Conservation (phyloP, 2,113 vertebrate species). For the Progne subis region DNA sequence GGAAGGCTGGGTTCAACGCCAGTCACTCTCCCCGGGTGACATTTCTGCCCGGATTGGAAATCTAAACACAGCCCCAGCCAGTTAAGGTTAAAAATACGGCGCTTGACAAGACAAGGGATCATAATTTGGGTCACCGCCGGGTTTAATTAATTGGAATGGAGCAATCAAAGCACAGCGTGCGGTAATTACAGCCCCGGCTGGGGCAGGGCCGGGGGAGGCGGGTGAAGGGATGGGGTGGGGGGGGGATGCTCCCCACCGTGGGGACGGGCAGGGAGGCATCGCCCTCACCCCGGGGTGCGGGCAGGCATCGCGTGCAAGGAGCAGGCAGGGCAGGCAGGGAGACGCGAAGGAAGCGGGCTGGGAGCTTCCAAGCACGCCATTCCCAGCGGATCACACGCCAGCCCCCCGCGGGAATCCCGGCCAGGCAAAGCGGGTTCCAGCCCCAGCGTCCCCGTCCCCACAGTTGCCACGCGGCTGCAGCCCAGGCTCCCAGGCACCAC, state of each 20-base stretch:
- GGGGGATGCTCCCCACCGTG: neutral
- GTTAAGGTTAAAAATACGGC: constrained; percentile 82
- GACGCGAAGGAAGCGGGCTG: neutral
- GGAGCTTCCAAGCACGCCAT: neutral
- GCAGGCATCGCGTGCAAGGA: neutral
- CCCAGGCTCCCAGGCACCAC: neutral
- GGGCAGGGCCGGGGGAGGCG: constrained; percentile 8
- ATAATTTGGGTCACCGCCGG: constrained; percentile 79
- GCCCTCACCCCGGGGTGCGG: neutral
- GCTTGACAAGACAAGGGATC: constrained; percentile 70
- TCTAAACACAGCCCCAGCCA: constrained; percentile 72
- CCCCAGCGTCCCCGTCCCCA: neutral
- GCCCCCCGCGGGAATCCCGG: accelerated
- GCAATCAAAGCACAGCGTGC: constrained; percentile 73
- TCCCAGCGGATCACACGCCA: neutral
- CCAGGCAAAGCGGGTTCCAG: neutral
- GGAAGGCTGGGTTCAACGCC: constrained; percentile 67
- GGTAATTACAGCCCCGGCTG: constrained; percentile 76
- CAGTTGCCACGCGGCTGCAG: neutral
- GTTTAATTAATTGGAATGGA: constrained; percentile 85
- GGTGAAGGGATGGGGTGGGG: neutral
- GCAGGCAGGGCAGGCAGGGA: neutral
- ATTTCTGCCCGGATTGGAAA: constrained; percentile 78
- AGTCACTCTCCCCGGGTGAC: constrained; percentile 76
- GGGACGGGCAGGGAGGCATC: neutral